Percentiles rank a stretch among this genome's conserved stretches.
Evolutionary conservation across 2,888 invertebrate species (phyloP).

Genomic region (Chalcosyrphus nemorum): DNA sequence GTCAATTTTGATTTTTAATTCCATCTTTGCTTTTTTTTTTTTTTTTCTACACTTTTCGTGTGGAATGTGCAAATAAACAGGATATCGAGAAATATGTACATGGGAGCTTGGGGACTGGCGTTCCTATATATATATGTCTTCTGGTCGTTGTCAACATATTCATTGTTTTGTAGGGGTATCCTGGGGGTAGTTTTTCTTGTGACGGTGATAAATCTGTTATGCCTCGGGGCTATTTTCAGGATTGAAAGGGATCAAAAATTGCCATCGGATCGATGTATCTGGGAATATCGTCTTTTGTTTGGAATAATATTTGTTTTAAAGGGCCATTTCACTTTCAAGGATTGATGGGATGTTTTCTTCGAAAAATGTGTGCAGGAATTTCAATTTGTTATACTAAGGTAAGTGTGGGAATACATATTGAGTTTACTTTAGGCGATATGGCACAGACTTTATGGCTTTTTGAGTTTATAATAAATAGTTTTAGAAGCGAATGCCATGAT

Average conservation of each 20-base stretch:
- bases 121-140: constrained; percentile 5
- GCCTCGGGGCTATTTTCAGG: constrained; percentile 21
- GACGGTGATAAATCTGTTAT: constrained; percentile 58
- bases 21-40: background rate
- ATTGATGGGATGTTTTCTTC: constrained; percentile 32
- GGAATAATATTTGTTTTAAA: constrained; percentile 46
- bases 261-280: constrained; percentile 12
- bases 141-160: constrained; percentile 31
- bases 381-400: constrained; percentile 43
- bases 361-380: constrained; percentile 28
- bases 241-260: constrained; percentile 46
- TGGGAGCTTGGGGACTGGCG: background rate
- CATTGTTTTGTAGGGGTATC: constrained; percentile 16
- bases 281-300: background rate
- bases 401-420: background rate
- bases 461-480: constrained; percentile 19
- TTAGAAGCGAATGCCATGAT: background rate
- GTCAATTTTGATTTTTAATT: constrained; percentile 15
- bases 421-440: background rate
- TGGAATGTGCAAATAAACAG: constrained; percentile 7
- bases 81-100: constrained; percentile 1
- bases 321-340: constrained; percentile 30
- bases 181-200: constrained; percentile 19
- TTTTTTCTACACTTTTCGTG: background rate
- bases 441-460: constrained; percentile 10